Percentiles rank a stretch among this genome's conserved stretches.
These are phyloP conservation scores for Margaritifera margaritifera DNA, from an alignment of 2,888 invertebrate genomes.

Conservation along the genomic window DNA sequence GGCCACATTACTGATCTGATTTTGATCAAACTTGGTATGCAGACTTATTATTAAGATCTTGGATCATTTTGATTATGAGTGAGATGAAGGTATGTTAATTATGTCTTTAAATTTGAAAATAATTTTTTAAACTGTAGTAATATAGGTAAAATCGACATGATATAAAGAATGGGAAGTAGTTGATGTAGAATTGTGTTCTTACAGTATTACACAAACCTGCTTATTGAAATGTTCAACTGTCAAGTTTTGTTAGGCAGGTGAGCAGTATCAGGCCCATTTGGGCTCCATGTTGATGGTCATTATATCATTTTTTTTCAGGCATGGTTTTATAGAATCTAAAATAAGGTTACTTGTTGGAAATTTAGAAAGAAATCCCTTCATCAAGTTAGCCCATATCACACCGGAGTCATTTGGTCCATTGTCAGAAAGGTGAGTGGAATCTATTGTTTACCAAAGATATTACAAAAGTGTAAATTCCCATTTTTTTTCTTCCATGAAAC, in stretches of 20 bases:
- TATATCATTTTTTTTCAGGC: conserved; percentile 70
- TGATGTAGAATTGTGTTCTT: too few relatives aligned
- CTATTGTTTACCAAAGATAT: background rate
- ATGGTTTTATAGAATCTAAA: conserved; percentile 96
- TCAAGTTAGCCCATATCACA: conserved; percentile 95
- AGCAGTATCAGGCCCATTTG: background rate
- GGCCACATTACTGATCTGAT: too few relatives aligned
- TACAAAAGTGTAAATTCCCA: background rate
- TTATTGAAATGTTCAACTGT: too few relatives aligned
- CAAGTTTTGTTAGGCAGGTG: background rate
- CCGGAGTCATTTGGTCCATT: conserved; percentile 84
- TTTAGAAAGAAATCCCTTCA: conserved; percentile 92
- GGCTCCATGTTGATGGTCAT: background rate
- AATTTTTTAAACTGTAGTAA: too few relatives aligned
- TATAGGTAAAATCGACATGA: too few relatives aligned
- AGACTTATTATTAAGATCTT: too few relatives aligned
- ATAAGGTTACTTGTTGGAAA: conserved; percentile 92
- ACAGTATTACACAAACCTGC: too few relatives aligned
- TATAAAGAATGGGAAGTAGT: too few relatives aligned
- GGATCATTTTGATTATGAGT: too few relatives aligned
- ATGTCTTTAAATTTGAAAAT: too few relatives aligned
- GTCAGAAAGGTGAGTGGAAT: conserved; percentile 56
- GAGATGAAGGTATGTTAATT: too few relatives aligned
- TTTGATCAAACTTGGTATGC: too few relatives aligned
- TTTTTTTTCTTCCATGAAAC: background rate